A percentile compares a stretch with the other conserved stretches of the same genome.
These are phyloP conservation scores for Simalia tracyae DNA, from an alignment of 2,797 vertebrate species.

Conservation along the genomic window DNA sequence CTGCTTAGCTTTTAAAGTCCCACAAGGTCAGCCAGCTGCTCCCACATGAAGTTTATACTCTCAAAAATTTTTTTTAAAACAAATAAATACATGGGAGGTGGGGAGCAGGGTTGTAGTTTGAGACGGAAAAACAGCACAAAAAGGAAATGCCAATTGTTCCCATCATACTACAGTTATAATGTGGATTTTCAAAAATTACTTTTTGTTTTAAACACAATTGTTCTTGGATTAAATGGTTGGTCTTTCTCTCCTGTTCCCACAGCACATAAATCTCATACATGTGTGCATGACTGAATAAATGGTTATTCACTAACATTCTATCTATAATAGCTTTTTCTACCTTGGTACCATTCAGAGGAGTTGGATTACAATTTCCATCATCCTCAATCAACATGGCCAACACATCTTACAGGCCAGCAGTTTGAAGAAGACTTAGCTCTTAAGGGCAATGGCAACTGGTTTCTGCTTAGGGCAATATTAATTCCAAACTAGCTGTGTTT, in stretches of 20 bases:
- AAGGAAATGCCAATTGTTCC: background rate
- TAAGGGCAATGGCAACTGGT: background rate
- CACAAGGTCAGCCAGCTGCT: background rate
- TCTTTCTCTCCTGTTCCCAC: background rate
- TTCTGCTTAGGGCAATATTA: constrained; percentile 1
- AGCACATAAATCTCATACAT: background rate
- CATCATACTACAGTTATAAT: background rate
- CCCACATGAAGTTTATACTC: background rate
- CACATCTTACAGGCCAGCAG: background rate
- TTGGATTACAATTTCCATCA: background rate
- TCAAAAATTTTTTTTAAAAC: background rate
- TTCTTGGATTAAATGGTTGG: background rate
- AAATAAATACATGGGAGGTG: background rate
- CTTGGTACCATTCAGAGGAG: background rate
- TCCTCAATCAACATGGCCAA: background rate
- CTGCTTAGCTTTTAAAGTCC: background rate
- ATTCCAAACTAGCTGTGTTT: background rate
- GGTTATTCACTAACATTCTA: background rate
- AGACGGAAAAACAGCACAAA: background rate
- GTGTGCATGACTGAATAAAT: background rate
- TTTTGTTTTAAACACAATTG: background rate
- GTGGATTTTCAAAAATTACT: background rate
- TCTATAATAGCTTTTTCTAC: background rate
- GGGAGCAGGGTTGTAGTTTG: background rate
- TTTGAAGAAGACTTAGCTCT: background rate